Base-by-base conservation (phyloP, 23 tunicate species). In the Styela plicata region DNA sequence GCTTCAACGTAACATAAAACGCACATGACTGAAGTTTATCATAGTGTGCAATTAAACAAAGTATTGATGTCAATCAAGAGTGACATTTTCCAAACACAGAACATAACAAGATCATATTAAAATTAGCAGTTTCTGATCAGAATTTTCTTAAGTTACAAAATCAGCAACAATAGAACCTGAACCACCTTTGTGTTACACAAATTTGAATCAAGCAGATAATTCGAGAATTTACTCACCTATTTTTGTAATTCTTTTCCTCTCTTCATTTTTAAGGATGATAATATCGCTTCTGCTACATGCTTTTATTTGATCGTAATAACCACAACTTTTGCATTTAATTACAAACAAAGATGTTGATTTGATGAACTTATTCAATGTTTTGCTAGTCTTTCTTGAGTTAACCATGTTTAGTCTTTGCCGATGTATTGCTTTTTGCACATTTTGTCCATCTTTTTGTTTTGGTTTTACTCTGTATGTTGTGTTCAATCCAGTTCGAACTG, bases 301-400 rank as follows among this genome's bases (percentile, higher is more conserved):
- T 18, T 34, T 22, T 3, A 71, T 71, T 34, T 71, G 5, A 29
- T 71, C 77, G 36, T 21, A 21, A 30, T 19, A 34, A 3, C 34
- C 36, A 30, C 77, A 71, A 36, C 3, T 22, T 32, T 71, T 76
- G 26, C 81, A 76, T 33, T 76, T 53, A 17, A 53, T 76, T 7
- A 76, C 17, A 2, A 76, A 57, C 65, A 0, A 36, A 44, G 81
- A n/a, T 53, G 21, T 44, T 27, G 81, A 52, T 36, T 76, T 37
- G 24, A 44, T 31, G 31, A 76, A 76, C 44, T 76, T 76, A 21
- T 27, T 52, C 24, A 44, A 1, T 7, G 37, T n/a, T 2, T 24
- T 76, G 17, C n/a, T 52, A 0, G 81, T 33, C 64, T 17, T 44
- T 2, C 44, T 52, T 16, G 66, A 25, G 10, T 53, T 21, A 13